phyloP scores from a whole-genome alignment of 1,140 invertebrate species.

The Halesus radiatus region DNA sequence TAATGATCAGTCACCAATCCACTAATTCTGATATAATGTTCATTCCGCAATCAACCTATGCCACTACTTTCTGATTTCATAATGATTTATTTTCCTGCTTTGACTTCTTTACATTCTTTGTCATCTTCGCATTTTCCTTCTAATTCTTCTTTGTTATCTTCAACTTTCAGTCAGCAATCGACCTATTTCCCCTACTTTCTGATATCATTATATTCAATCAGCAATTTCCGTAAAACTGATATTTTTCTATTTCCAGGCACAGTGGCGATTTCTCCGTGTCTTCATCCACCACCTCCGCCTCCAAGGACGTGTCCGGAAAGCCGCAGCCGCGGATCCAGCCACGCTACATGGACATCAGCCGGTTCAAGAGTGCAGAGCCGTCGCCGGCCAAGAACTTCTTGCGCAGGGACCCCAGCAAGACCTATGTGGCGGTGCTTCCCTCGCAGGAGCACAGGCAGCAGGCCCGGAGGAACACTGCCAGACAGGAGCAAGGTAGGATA shows the following conservation, averaged over 20 bases:
- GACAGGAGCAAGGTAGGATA: conserved; percentile 65
- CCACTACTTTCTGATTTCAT: too few species aligned
- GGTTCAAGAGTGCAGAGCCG: conserved; percentile 68
- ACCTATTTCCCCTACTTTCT: too few species aligned
- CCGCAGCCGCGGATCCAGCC: conserved; percentile 60
- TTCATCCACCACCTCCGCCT: conserved; percentile 64
- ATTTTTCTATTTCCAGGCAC: conserved; percentile 59
- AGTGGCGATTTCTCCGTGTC: conserved; percentile 69
- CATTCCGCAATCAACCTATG: too few species aligned
- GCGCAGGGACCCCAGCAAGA: conserved; percentile 72
- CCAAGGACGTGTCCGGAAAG: conserved; percentile 56
- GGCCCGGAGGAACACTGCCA: conserved; percentile 62
- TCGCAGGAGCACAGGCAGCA: conserved; percentile 54
- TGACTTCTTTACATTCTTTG: too few species aligned
- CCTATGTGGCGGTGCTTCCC: conserved; percentile 66
- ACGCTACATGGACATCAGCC: conserved; percentile 73
- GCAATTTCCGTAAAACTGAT: too few species aligned
- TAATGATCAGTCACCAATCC: too few species aligned
- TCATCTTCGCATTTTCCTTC: too few species aligned
- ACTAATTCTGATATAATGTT: too few species aligned
- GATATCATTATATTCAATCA: too few species aligned
- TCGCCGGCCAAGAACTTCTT: conserved; percentile 70
- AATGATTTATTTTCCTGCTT: too few species aligned
- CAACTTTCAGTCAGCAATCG: too few species aligned
- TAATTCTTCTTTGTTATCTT: too few species aligned